phyloP scores from a whole-genome alignment of 2,113 vertebrate species.

The Mungos mungo region DNA sequence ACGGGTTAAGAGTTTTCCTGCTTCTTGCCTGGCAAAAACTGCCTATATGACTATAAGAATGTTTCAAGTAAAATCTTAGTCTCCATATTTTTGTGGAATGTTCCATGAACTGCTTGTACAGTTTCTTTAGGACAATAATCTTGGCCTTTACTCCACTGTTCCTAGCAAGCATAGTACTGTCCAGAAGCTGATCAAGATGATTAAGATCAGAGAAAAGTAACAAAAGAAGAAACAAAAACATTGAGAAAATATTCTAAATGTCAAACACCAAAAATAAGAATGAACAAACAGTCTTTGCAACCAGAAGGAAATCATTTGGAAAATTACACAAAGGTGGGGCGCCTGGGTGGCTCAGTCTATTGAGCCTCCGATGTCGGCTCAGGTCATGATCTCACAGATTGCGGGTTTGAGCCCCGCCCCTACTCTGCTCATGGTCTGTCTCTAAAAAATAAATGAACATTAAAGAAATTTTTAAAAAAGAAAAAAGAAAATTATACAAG shows the following conservation, averaged over 20 bases:
- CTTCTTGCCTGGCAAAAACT: not conserved
- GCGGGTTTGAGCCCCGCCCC: too few relatives aligned
- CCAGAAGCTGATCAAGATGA: not conserved
- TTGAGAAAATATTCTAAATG: not conserved
- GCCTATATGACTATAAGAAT: not conserved
- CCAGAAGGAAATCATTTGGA: not conserved
- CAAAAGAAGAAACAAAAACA: not conserved
- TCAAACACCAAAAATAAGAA: not conserved
- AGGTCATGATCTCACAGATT: too few relatives aligned
- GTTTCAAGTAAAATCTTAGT: not conserved
- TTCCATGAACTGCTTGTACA: not conserved
- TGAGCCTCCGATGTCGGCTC: too few relatives aligned
- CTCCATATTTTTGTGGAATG: not conserved
- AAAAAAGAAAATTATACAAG: not conserved
- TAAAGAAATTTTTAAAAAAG: too few relatives aligned
- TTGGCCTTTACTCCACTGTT: not conserved
- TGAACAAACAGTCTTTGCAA: not conserved
- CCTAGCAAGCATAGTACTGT: not conserved
- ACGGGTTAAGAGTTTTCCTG: not conserved
- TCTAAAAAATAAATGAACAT: too few relatives aligned
- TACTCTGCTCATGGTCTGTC: too few relatives aligned
- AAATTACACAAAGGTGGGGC: not conserved
- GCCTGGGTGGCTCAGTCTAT: too few relatives aligned
- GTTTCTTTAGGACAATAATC: not conserved
- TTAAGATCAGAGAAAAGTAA: not conserved